A percentile compares a stretch with the other conserved stretches of the same genome.
Conservation (phyloP, 2,797 vertebrate species). For the Serranus cabrilla region DNA sequence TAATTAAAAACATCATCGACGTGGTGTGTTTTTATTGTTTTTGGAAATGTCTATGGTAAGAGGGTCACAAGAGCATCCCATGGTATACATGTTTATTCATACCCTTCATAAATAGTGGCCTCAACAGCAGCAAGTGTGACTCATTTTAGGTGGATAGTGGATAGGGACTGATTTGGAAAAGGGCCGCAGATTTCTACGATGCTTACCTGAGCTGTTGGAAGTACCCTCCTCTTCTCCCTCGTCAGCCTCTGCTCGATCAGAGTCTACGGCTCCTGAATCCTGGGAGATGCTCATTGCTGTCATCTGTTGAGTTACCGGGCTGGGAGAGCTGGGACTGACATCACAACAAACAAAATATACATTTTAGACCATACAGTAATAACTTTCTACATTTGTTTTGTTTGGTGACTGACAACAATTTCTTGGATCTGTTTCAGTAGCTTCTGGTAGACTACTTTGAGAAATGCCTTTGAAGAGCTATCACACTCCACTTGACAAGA, state of each 20-base stretch:
- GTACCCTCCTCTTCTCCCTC: slow-evolving; percentile 86
- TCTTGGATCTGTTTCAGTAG: neutral
- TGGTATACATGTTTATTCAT: neutral
- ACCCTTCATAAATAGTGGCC: neutral
- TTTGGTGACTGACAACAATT: slow-evolving; percentile 9
- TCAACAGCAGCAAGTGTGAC: neutral
- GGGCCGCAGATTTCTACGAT: neutral
- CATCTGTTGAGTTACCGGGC: slow-evolving; percentile 94
- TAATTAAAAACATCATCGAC: neutral
- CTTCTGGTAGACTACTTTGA: neutral
- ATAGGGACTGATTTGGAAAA: neutral
- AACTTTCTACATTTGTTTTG: neutral
- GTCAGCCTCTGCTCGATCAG: slow-evolving; percentile 85
- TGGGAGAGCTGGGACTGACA: slow-evolving; percentile 84
- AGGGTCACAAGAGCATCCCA: neutral
- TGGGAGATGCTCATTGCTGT: slow-evolving; percentile 94
- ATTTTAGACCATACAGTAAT: neutral
- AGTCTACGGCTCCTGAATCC: slow-evolving; percentile 85
- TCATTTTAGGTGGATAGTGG: neutral
- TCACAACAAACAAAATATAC: slow-evolving; percentile 2
- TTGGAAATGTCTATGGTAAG: neutral
- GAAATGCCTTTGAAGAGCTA: slow-evolving; percentile 11
- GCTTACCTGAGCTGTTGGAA: slow-evolving; percentile 82
- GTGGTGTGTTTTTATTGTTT: neutral
- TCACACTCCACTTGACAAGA: slow-evolving; percentile 11